Percentiles rank a stretch among this genome's conserved stretches.
Evolutionary conservation across 1,140 invertebrate species (phyloP).

Genomic region (Sarcophaga peregrina): DNA sequence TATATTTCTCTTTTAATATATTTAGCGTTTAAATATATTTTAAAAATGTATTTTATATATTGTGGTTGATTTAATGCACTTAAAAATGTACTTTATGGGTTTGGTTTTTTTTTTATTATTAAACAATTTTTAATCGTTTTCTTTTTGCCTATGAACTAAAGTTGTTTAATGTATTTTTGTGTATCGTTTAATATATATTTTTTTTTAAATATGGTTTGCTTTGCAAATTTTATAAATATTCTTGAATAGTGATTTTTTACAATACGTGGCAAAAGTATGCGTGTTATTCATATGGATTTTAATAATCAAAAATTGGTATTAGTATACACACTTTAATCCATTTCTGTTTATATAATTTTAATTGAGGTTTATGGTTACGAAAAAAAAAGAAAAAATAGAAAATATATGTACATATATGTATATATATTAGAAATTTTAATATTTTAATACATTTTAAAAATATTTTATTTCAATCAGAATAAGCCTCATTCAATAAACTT

Average conservation of each 20-base stretch:
- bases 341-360: background rate
- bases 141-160: background rate
- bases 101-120: slow-evolving; percentile 31
- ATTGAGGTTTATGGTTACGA: slow-evolving; percentile 16
- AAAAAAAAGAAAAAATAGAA: background rate
- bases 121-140: background rate
- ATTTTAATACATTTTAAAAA: background rate
- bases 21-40: background rate
- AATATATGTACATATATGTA: background rate
- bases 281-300: background rate
- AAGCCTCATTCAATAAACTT: slow-evolving; percentile 14
- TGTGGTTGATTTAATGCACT: slow-evolving; percentile 39
- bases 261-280: background rate
- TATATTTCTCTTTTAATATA: background rate
- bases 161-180: background rate
- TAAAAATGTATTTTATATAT: slow-evolving; percentile 31
- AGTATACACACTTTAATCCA: background rate
- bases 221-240: slow-evolving; percentile 7
- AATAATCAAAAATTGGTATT: background rate
- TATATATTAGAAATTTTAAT: background rate
- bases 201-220: slow-evolving; percentile 2
- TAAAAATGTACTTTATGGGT: slow-evolving; percentile 41
- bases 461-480: slow-evolving; percentile 24
- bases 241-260: slow-evolving; percentile 6
- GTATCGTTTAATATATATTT: background rate